Percentiles rank a stretch among this genome's conserved stretches.
Evolutionary conservation across 2,797 vertebrate species (phyloP).

Genomic region (Chromis chromis): DNA sequence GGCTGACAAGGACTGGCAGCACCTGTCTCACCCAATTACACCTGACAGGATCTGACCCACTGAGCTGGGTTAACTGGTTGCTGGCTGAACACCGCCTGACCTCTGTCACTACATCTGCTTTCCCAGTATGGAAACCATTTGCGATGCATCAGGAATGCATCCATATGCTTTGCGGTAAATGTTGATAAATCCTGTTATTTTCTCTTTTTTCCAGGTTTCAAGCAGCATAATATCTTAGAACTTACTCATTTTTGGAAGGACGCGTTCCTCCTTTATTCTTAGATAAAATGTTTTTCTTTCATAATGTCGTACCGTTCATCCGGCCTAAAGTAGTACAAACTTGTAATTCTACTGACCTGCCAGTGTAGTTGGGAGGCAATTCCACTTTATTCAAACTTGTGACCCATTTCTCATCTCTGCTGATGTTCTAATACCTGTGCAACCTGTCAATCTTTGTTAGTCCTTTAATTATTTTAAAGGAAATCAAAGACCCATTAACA

Average conservation of each 20-base stretch:
- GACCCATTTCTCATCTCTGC: slow-evolving; percentile 50
- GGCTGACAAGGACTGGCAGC: slow-evolving; percentile 79
- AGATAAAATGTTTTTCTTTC: background rate
- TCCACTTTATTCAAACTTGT: slow-evolving; percentile 53
- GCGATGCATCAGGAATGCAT: slow-evolving; percentile 20
- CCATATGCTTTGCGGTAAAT: slow-evolving; percentile 4
- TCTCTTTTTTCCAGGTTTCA: slow-evolving; percentile 5
- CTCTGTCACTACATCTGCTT: slow-evolving; percentile 65
- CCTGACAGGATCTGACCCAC: slow-evolving; percentile 75
- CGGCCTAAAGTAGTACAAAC: background rate
- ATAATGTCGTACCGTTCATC: background rate
- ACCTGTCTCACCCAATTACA: slow-evolving; percentile 80
- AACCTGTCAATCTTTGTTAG: slow-evolving; percentile 60
- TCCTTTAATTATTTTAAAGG: slow-evolving; percentile 74
- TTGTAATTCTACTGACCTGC: background rate
- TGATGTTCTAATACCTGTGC: slow-evolving; percentile 42
- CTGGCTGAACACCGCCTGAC: slow-evolving; percentile 69
- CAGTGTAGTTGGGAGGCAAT: background rate
- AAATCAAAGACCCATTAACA: slow-evolving; percentile 81
- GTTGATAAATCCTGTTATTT: background rate
- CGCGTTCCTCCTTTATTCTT: background rate
- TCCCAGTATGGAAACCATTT: slow-evolving; percentile 45
- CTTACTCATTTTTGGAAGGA: background rate
- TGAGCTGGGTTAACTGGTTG: slow-evolving; percentile 69
- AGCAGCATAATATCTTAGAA: background rate